Conservation (phyloP, 1,140 invertebrate species). For the Drosophila tropicalis region DNA sequence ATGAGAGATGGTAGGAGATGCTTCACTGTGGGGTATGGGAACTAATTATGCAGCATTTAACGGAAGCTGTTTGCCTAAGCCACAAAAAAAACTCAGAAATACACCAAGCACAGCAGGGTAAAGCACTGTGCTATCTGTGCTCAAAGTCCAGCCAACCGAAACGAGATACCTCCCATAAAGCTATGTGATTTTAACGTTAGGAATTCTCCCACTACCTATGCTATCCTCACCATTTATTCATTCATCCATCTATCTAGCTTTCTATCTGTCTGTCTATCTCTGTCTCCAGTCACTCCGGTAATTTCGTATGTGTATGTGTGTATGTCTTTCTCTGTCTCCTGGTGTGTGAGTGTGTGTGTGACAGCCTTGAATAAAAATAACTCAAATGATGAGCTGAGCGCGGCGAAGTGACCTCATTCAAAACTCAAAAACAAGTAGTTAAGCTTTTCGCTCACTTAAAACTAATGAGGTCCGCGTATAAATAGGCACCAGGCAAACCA, state of each 20-base stretch:
- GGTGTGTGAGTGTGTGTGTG: slow-evolving; percentile 19
- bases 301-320: slow-evolving; percentile 17
- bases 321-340: slow-evolving; percentile 7
- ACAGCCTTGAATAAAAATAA: slow-evolving; percentile 78
- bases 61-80: slow-evolving; percentile 79
- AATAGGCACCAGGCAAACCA: slow-evolving; percentile 55
- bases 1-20: slow-evolving; percentile 17
- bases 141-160: slow-evolving; percentile 53
- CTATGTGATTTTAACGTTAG: slow-evolving; percentile 19
- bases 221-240: neutral
- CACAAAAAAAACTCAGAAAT: slow-evolving; percentile 23
- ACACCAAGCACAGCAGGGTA: neutral
- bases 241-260: neutral
- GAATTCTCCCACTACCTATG: slow-evolving; percentile 37
- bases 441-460: slow-evolving; percentile 80
- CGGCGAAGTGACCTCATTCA: slow-evolving; percentile 77
- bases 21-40: slow-evolving; percentile 36
- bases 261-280: slow-evolving; percentile 17
- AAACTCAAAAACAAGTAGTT: slow-evolving; percentile 80
- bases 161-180: slow-evolving; percentile 20
- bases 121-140: slow-evolving; percentile 1
- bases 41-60: slow-evolving; percentile 81
- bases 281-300: slow-evolving; percentile 2
- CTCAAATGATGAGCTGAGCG: slow-evolving; percentile 74
- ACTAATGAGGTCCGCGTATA: slow-evolving; percentile 78